These are phyloP conservation scores for Vespertilio murinus DNA, from an alignment of 2,797 vertebrate species.

Conservation along the genomic window DNA sequence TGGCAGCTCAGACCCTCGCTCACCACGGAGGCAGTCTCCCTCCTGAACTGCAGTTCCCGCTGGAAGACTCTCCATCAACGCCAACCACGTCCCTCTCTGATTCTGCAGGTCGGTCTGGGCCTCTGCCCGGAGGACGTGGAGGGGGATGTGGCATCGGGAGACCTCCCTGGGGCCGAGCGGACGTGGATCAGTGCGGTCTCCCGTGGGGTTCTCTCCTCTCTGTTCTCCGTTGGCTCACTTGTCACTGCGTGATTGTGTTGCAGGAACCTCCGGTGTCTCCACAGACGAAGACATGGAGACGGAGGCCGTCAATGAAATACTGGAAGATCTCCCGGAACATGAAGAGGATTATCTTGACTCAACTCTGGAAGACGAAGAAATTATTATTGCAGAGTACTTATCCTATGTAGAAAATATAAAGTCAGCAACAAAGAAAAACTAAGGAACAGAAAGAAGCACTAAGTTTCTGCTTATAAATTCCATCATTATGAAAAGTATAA, in stretches of 20 bases:
- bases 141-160: neutral
- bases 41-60: conserved; percentile 78
- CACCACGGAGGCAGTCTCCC: conserved; percentile 89
- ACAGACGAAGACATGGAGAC: conserved; percentile 88
- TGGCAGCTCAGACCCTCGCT: conserved; percentile 90
- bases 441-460: neutral
- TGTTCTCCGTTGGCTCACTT: neutral
- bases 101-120: conserved; percentile 62
- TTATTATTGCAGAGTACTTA: conserved; percentile 90
- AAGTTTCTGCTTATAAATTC: conserved; percentile 66
- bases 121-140: neutral
- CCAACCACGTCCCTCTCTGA: conserved; percentile 75
- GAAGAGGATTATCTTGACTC: conserved; percentile 98
- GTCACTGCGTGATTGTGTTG: accelerated
- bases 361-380: conserved; percentile 93
- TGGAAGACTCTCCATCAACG: conserved; percentile 69
- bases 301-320: conserved; percentile 92
- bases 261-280: conserved; percentile 83
- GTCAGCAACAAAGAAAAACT: conserved; percentile 51
- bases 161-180: no score
- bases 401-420: conserved; percentile 84
- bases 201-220: neutral
- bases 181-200: accelerated
- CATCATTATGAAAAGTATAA: neutral
- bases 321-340: conserved; percentile 93